These are phyloP conservation scores for Notodromas monacha DNA, from an alignment of 2,888 invertebrate species.

Conservation along the genomic window DNA sequence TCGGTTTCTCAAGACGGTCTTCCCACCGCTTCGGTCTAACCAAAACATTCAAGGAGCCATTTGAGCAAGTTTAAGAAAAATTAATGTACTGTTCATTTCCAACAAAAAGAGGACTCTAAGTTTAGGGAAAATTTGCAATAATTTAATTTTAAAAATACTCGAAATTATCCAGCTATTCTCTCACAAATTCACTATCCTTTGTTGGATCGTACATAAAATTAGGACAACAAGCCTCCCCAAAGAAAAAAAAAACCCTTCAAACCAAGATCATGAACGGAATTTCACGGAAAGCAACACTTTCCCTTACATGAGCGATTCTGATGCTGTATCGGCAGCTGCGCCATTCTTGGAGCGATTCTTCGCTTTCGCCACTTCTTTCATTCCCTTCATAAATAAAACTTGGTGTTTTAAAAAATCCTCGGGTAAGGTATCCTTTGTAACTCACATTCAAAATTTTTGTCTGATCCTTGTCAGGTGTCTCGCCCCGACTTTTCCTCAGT, in stretches of 20 bases:
- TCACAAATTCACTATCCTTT: too few relatives aligned
- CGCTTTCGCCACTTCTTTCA: slow-evolving; percentile 52
- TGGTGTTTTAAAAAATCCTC: not conserved
- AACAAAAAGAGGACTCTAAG: not conserved
- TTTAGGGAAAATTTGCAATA: too few relatives aligned
- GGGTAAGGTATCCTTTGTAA: not conserved
- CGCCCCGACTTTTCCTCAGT: slow-evolving; percentile 38
- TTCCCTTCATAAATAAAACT: slow-evolving; percentile 24
- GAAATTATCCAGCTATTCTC: too few relatives aligned
- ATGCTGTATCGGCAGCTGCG: slow-evolving; percentile 29
- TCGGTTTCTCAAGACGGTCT: slow-evolving; percentile 71
- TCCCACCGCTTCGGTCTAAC: slow-evolving; percentile 75
- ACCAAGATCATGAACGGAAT: too few relatives aligned
- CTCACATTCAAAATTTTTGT: slow-evolving; percentile 43
- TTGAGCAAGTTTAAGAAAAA: slow-evolving; percentile 10
- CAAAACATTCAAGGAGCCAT: slow-evolving; percentile 1
- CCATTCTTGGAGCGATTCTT: slow-evolving; percentile 37
- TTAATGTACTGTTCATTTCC: not conserved
- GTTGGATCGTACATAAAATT: too few relatives aligned
- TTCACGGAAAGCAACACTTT: too few relatives aligned
- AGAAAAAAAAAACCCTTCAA: slow-evolving; percentile 6
- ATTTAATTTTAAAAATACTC: too few relatives aligned
- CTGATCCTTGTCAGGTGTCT: slow-evolving; percentile 49
- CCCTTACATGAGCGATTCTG: slow-evolving; percentile 33
- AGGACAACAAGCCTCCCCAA: slow-evolving; percentile 6